These are phyloP conservation scores for Pachypsylla venusta DNA, from an alignment of 1,140 invertebrate genomes.

Conservation along the genomic window DNA sequence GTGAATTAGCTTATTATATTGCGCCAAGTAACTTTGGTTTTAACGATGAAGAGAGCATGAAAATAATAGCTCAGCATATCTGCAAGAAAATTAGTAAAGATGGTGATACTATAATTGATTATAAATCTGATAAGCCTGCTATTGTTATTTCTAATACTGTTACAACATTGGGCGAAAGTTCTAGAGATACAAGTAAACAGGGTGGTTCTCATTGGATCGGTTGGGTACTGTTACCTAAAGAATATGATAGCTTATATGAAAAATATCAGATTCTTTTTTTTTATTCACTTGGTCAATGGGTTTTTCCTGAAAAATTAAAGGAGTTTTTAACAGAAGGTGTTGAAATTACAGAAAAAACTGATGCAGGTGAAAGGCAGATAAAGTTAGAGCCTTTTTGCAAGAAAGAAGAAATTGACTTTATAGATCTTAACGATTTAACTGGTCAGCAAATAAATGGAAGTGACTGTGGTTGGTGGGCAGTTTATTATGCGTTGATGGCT, in stretches of 20 bases:
- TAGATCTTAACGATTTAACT: not conserved
- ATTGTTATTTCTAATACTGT: not conserved
- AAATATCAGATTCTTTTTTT: not conserved
- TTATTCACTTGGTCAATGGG: not conserved
- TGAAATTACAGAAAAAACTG: not conserved
- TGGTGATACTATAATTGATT: not conserved
- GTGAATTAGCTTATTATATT: not conserved
- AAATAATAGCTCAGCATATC: not conserved
- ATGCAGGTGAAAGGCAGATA: not conserved
- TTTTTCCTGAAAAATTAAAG: constrained; percentile 5
- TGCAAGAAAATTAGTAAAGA: not conserved
- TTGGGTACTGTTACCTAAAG: not conserved
- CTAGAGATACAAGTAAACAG: not conserved
- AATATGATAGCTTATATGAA: not conserved
- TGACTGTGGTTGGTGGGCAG: constrained; percentile 11
- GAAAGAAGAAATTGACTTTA: constrained; percentile 3
- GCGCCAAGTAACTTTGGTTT: not conserved
- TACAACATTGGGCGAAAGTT: not conserved
- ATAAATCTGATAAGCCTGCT: not conserved
- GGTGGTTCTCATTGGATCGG: not conserved
- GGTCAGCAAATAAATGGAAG: constrained; percentile 9
- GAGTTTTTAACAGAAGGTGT: not conserved
- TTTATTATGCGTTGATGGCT: constrained; percentile 9
- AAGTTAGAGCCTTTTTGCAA: constrained; percentile 2
- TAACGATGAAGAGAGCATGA: not conserved